Evolutionary conservation across 2,113 vertebrate species (phyloP).

Genomic region (Ailuropoda melanoleuca): DNA sequence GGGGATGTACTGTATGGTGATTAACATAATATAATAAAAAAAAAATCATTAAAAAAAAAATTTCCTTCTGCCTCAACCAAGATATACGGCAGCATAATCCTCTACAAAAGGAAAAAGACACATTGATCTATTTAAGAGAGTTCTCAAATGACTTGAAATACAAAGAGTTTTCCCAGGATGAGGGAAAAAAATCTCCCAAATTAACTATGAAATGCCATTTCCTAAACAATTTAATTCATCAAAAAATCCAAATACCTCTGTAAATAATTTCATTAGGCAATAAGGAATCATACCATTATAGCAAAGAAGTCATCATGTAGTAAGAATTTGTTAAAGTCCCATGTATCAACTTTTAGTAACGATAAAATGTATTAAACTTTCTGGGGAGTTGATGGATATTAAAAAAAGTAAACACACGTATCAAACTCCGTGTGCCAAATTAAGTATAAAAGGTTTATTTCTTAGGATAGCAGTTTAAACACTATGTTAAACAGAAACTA

Average conservation of each 20-base stretch:
- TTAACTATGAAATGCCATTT: slow-evolving; percentile 1
- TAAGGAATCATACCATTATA: neutral
- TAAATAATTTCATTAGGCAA: neutral
- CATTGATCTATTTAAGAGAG: neutral
- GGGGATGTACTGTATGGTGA: too few species aligned
- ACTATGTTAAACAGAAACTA: neutral
- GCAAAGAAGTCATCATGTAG: neutral
- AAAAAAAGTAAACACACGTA: neutral
- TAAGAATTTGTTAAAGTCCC: neutral
- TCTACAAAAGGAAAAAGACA: neutral
- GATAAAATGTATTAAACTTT: neutral
- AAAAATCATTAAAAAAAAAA: too few species aligned
- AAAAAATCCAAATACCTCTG: slow-evolving; percentile 24
- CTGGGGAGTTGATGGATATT: neutral
- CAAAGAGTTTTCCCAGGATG: neutral
- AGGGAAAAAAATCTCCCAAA: neutral
- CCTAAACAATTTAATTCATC: slow-evolving; percentile 17
- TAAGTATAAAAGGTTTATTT: neutral
- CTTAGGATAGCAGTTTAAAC: slow-evolving; percentile 23
- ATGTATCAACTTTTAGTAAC: neutral
- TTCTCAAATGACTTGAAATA: neutral
- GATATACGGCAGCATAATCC: neutral
- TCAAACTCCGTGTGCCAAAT: neutral
- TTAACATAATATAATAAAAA: too few species aligned
- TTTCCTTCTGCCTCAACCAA: neutral